Evolutionary conservation across 2,113 vertebrate species (phyloP).

Genomic region (Corydoras sp.): DNA sequence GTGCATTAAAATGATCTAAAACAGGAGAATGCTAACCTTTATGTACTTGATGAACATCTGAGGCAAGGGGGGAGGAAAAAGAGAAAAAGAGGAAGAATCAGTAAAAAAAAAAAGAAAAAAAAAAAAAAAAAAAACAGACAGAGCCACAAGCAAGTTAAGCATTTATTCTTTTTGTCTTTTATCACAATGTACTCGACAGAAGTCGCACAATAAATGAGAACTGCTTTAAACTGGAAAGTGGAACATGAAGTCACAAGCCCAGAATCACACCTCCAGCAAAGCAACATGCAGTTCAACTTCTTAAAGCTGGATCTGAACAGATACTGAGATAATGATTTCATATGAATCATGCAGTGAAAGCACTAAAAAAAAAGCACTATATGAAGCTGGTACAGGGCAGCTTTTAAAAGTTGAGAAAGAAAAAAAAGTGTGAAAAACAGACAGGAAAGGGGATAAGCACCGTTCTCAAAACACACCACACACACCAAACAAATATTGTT

Average conservation of each 20-base stretch:
- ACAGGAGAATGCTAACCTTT: conserved; percentile 94
- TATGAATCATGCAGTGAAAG: background rate
- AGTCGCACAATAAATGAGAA: background rate
- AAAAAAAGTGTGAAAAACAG: background rate
- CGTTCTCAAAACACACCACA: no score
- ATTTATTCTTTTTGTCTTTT: conserved; percentile 31
- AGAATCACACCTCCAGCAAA: background rate
- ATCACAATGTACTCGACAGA: background rate
- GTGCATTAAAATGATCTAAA: conserved; percentile 55
- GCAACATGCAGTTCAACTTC: background rate
- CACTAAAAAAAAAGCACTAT: background rate
- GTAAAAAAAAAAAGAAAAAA: conserved; percentile 42
- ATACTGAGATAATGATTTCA: background rate
- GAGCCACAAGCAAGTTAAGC: conserved; percentile 74
- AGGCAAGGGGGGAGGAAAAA: conserved; percentile 76
- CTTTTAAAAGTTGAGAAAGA: background rate
- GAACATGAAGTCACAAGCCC: conserved; percentile 19
- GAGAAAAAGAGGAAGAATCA: conserved; percentile 72
- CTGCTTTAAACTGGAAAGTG: background rate
- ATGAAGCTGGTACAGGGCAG: background rate
- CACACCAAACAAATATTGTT: no score
- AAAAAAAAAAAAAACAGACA: conserved; percentile 55
- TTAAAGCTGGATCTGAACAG: background rate
- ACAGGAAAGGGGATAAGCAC: no score
- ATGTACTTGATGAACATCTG: conserved; percentile 99